These are phyloP conservation scores for Hemiscyllium ocellatum DNA, from an alignment of 2,113 vertebrate species.

Conservation along the genomic window DNA sequence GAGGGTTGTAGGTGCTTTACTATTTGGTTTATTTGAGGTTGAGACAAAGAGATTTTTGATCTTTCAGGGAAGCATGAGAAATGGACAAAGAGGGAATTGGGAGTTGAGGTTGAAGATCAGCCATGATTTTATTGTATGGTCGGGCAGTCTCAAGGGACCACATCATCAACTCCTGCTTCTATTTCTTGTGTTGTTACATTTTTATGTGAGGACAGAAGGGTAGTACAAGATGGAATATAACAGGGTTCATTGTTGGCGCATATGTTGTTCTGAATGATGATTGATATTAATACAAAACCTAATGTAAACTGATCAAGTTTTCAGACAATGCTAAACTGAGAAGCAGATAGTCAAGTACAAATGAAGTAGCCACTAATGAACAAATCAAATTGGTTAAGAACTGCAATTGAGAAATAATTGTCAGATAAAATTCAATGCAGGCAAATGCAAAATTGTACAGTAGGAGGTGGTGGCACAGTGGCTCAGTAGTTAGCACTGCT, in stretches of 20 bases:
- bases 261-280: not conserved
- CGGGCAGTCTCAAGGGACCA: too few relatives aligned
- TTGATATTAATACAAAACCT: not conserved
- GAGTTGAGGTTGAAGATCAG: too few relatives aligned
- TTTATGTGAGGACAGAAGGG: too few relatives aligned
- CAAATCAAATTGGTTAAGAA: not conserved
- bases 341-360: not conserved
- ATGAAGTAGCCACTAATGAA: not conserved
- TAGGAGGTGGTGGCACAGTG: not conserved
- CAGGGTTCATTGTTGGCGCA: not conserved
- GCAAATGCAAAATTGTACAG: not conserved
- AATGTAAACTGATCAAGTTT: not conserved
- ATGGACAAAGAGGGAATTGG: too few relatives aligned
- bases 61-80: too few relatives aligned
- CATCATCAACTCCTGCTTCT: too few relatives aligned
- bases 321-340: not conserved
- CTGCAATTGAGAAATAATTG: not conserved
- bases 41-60: too few relatives aligned
- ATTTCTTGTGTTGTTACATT: too few relatives aligned
- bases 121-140: too few relatives aligned
- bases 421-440: not conserved
- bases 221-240: not conserved
- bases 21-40: too few relatives aligned
- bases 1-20: too few relatives aligned
- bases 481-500: too few relatives aligned